phyloP scores from a whole-genome alignment of 2,888 invertebrate genomes.

The Clivina fossor region DNA sequence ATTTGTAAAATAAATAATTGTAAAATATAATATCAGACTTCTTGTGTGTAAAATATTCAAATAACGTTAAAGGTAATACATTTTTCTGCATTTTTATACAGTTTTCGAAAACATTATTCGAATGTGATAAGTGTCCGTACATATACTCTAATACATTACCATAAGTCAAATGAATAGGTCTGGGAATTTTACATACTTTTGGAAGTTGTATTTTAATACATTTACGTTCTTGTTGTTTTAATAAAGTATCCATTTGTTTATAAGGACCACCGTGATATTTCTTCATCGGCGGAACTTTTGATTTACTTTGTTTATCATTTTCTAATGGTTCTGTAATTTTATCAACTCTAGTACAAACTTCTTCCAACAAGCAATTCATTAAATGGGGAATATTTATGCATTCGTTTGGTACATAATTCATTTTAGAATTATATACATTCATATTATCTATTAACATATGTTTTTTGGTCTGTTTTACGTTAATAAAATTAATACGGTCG shows the following conservation, averaged over 20 bases:
- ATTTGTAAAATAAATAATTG: conserved; percentile 19
- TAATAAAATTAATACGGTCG: conserved; percentile 1
- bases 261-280: conserved; percentile 8
- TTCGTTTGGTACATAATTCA: conserved; percentile 18
- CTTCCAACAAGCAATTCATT: conserved; percentile 11
- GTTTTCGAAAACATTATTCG: conserved; percentile 1
- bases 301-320: no score
- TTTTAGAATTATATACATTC: background rate
- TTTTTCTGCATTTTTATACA: background rate
- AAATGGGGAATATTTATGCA: conserved; percentile 22
- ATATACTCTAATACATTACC: conserved; percentile 15
- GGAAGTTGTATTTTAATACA: background rate
- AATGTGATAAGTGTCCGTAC: background rate
- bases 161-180: conserved; percentile 10
- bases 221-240: conserved; percentile 13
- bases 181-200: conserved; percentile 5
- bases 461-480: conserved; percentile 5
- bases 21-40: background rate
- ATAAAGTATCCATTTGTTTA: conserved; percentile 4
- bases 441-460: conserved; percentile 1
- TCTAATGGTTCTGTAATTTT: background rate
- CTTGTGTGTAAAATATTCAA: conserved; percentile 4
- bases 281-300: no score
- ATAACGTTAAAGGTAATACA: background rate
- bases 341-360: conserved; percentile 7